Evolutionary conservation across 1,140 invertebrate species (phyloP).

Genomic region (Drosophila carrolli): DNA sequence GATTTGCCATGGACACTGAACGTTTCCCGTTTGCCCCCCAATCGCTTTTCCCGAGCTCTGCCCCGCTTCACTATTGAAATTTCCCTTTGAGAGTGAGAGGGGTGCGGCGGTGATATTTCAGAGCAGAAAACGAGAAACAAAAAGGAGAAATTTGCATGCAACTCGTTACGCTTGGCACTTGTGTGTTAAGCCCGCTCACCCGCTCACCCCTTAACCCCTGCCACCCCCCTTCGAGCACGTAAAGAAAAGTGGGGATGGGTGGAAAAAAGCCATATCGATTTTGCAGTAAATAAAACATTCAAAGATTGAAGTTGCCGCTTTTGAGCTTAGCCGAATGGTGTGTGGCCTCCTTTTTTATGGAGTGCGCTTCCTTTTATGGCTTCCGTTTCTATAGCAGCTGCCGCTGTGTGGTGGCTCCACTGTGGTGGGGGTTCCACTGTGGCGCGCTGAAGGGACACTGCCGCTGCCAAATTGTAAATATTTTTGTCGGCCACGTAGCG

Average conservation of each 20-base stretch:
- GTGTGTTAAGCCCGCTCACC: slow-evolving; percentile 70
- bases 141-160: slow-evolving; percentile 75
- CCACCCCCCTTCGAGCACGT: slow-evolving; percentile 21
- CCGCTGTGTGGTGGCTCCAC: slow-evolving; percentile 57
- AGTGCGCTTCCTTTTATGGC: slow-evolving; percentile 80
- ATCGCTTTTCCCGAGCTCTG: slow-evolving; percentile 10
- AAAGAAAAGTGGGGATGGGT: slow-evolving; percentile 9
- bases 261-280: slow-evolving; percentile 79
- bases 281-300: slow-evolving; percentile 82
- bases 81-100: slow-evolving; percentile 48
- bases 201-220: slow-evolving; percentile 12
- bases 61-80: slow-evolving; percentile 47
- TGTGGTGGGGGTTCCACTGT: slow-evolving; percentile 17
- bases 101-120: slow-evolving; percentile 63
- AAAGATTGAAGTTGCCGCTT: slow-evolving; percentile 81
- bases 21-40: slow-evolving; percentile 24
- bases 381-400: slow-evolving; percentile 66
- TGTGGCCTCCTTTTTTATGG: slow-evolving; percentile 78
- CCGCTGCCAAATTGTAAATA: slow-evolving; percentile 78
- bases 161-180: slow-evolving; percentile 79
- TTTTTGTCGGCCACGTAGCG: slow-evolving; percentile 81
- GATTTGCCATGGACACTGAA: slow-evolving; percentile 73
- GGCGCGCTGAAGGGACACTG: slow-evolving; percentile 40
- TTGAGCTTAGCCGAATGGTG: slow-evolving; percentile 81
- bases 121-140: slow-evolving; percentile 28